These are phyloP conservation scores for Harpegnathos saltator DNA, from an alignment of 1,140 invertebrate genomes.

Conservation along the genomic window DNA sequence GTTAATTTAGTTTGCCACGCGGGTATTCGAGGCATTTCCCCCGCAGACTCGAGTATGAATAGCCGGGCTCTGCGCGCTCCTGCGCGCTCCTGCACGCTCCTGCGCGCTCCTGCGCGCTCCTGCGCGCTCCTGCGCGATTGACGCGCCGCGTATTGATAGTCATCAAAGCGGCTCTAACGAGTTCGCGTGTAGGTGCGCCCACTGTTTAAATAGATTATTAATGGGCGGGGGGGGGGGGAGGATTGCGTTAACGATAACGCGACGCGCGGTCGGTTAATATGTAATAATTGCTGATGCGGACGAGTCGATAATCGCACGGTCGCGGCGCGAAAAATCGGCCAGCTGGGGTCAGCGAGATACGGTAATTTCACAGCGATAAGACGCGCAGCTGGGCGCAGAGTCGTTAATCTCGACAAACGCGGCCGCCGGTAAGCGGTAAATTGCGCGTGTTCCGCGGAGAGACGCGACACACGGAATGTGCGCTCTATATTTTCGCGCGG, in stretches of 20 bases:
- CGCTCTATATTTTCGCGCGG: background rate
- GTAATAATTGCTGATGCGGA: constrained; percentile 7
- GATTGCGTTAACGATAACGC: background rate
- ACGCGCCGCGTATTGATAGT: constrained; percentile 30
- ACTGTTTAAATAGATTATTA: no score
- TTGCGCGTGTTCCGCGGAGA: no score
- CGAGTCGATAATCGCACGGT: constrained; percentile 7
- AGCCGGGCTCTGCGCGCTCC: background rate
- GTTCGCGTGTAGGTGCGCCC: background rate
- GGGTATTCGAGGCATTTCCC: constrained; percentile 46
- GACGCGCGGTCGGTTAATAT: background rate
- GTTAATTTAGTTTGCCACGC: constrained; percentile 55
- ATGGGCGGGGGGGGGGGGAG: no score
- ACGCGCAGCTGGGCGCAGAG: background rate
- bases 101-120: no score
- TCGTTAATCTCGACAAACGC: no score
- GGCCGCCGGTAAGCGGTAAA: no score
- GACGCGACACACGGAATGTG: no score
- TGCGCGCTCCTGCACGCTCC: no score
- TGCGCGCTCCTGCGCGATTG: no score
- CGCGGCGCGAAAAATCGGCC: background rate
- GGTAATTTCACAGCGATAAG: background rate
- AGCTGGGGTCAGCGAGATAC: background rate
- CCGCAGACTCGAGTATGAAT: constrained; percentile 28
- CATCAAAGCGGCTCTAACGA: constrained; percentile 38